phyloP scores from a whole-genome alignment of 2,888 invertebrate genomes.

The Galerucella nymphaeae region DNA sequence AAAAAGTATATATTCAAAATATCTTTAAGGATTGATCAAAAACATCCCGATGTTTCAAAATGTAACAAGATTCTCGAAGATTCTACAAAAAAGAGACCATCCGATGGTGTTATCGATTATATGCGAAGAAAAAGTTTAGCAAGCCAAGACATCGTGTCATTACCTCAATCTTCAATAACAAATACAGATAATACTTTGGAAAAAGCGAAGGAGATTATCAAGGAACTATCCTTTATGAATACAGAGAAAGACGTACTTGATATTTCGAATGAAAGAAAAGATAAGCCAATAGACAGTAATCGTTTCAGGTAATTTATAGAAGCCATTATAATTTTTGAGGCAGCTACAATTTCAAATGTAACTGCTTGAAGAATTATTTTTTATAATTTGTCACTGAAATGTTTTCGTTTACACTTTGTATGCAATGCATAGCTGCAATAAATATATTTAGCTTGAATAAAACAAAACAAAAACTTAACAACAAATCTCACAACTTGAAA shows the following conservation, averaged over 20 bases:
- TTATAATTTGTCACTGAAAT: no score
- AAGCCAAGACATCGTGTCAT: conserved; percentile 1
- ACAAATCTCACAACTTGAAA: no score
- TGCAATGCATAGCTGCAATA: no score
- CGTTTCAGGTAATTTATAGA: conserved; percentile 5
- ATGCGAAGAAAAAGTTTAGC: background rate
- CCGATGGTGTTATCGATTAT: background rate
- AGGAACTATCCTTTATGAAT: background rate
- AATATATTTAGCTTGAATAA: no score
- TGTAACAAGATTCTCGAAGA: background rate
- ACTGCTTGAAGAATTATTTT: no score
- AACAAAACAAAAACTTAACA: no score
- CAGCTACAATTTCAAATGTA: no score
- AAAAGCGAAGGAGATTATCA: background rate
- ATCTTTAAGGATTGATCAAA: background rate
- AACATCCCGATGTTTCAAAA: background rate
- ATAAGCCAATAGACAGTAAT: background rate
- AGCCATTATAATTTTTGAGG: no score
- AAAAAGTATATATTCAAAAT: background rate
- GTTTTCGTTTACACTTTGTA: no score
- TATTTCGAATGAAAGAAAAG: background rate
- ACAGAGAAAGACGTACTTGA: background rate
- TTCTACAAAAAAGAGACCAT: conserved; percentile 2
- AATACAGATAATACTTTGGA: background rate
- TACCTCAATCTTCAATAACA: background rate